Evolutionary conservation across 2,113 vertebrate genomes (phyloP), one percentile per base, ranked within the genome.

Genomic region (Pseudolaguvia tuberculata): DNA sequence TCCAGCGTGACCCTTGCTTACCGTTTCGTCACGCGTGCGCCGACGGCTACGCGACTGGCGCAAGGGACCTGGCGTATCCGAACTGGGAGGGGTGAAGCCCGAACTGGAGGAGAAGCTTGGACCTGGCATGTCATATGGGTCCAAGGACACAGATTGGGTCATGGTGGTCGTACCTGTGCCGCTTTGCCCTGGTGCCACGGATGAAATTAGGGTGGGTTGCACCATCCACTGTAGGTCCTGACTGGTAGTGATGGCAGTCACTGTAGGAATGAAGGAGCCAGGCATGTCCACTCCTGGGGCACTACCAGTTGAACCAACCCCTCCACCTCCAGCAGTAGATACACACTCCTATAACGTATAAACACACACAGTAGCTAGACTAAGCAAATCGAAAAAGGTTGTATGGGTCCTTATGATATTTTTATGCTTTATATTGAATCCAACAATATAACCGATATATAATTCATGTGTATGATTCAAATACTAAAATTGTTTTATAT

Each of bases 201-300:
- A 98, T 70, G 95, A 96, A 86, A 96, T 93, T 76, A 98, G 93
- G 45, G 95, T 96, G 14, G 96, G 94, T 76, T 96, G 95, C 56
- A 97, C 94, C 88, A 98, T 88, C 96, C 96, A 98, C 95, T 97
- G 96, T 86, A 98, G 91, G 84, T 98, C 96, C 88, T 96, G 96
- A 86, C 95, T 98, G 84, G 92, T 95, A 83, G 95, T 95, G 88
- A 98, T 98, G 85, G 96, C 95, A 15, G 96, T 98, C 88, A 98
- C 95, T 63, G 95, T 97, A 84, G 95, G 95, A 79, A 98, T 94
- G 48, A 98, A 98, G 84, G 96, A 95, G 86, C 95, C 88, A 47
- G 96, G 94, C 94, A 97, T 96, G 82, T 96, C 94, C 90, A 84
- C 90, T 87, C 88, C 92, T 91, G 86, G 91, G 72, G 81, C 90